Percentiles rank a stretch among this genome's conserved stretches.
These are phyloP conservation scores for Apostichopus parvimensis DNA, from an alignment of 35 echinoderm and acorn worm species.

Conservation along the genomic window DNA sequence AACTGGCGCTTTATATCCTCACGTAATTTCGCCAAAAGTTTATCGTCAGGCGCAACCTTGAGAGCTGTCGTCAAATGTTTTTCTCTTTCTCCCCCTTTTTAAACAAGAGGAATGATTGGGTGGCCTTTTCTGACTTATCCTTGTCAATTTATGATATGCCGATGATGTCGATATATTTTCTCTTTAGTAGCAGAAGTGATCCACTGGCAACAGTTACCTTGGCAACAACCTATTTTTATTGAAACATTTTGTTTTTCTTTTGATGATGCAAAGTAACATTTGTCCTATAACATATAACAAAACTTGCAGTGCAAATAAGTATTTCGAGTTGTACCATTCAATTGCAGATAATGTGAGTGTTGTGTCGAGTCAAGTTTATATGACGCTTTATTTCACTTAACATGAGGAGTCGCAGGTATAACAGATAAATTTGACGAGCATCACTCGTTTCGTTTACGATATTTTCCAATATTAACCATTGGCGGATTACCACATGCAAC, in stretches of 20 bases:
- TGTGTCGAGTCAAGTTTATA: neutral
- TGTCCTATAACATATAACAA: neutral
- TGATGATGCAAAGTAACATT: neutral
- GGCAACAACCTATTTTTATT: conserved; percentile 26
- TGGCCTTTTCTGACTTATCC: neutral
- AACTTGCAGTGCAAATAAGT: neutral
- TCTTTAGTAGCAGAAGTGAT: neutral
- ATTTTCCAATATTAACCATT: conserved; percentile 5
- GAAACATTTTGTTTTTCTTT: neutral
- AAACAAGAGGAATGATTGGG: neutral
- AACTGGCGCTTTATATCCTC: neutral
- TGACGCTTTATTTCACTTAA: neutral
- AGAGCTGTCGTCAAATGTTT: neutral
- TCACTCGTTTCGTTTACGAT: neutral
- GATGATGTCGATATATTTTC: neutral
- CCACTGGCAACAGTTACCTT: conserved; percentile 29
- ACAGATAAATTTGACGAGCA: neutral
- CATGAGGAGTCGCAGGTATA: neutral
- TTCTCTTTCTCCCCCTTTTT: neutral
- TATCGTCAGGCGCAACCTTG: neutral
- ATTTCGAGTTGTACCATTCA: neutral
- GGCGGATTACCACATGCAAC: neutral
- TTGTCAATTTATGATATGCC: neutral
- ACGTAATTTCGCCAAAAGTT: neutral
- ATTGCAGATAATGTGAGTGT: neutral